Evolutionary conservation across 1,140 invertebrate species (phyloP), one percentile per base, ranked within the genome.

Genomic region (Mercenaria mercenaria): DNA sequence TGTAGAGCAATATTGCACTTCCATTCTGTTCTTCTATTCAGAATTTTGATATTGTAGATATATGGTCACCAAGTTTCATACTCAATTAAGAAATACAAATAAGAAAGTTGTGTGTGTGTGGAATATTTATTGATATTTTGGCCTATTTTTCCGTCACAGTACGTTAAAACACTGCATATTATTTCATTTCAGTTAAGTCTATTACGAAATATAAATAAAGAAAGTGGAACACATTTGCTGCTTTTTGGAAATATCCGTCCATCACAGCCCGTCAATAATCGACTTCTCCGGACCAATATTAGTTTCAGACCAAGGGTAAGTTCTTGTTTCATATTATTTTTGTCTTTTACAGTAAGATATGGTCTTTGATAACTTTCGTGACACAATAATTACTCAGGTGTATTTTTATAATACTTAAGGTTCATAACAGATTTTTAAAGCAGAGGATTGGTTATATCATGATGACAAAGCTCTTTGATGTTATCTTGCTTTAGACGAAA

Each of bases 281-380:
- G 98, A 92, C 98, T 98, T 18, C 97, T 99, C 61, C 97, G 98
- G 94, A 99, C 99, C 79, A 99, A 99, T 96, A 99, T 99, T 95
- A 98, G 99, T 96, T 99, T 99, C 95, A 97, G 97, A 93, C 97
- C 97, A 96, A 97, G 97, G 97, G 97, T 98, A 97, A 97, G 96
- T 39, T n/a, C 41, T 1, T 32, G 10, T 79, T 20, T n/a, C 8
- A 47, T 32, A 6, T 32, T 47, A 43, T 79, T 23, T 79, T 18
- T 47, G 15, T 47, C 43, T 47, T 47, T 15, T 47, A 8, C 34
- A 34, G 13, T 29, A 37, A 76, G 13, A 37, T 39, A n/a, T n/a
- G n/a, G n/a, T n/a, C n/a, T n/a, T n/a, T n/a, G n/a, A n/a, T n/a
- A n/a, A n/a, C n/a, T n/a, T n/a, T n/a, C n/a, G n/a, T n/a, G n/a